Conservation (phyloP, 2,797 vertebrate species). For the Paguma larvata region DNA sequence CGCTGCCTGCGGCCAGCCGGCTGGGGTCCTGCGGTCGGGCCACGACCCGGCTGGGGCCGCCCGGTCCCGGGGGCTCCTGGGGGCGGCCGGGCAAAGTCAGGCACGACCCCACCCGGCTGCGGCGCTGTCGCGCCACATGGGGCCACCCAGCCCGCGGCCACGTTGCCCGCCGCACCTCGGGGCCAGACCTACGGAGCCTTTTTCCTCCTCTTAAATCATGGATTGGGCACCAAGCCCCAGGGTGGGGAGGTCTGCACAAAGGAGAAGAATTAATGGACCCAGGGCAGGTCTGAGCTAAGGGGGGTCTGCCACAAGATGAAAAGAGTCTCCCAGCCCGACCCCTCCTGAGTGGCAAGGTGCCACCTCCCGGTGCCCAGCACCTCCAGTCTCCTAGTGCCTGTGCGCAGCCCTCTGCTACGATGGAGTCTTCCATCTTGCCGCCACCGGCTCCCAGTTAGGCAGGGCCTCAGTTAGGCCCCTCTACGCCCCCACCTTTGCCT, state of each 20-base stretch:
- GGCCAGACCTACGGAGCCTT: slow-evolving; percentile 55
- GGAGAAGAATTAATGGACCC: slow-evolving; percentile 64
- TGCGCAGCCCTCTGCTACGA: slow-evolving; percentile 24
- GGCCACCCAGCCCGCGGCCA: slow-evolving; percentile 78
- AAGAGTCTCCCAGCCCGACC: background rate
- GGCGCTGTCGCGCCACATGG: slow-evolving; percentile 34
- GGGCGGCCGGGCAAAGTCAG: background rate
- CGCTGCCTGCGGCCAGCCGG: slow-evolving; percentile 57
- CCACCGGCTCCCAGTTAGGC: background rate
- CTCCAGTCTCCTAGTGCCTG: slow-evolving; percentile 52
- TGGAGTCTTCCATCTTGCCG: slow-evolving; percentile 52
- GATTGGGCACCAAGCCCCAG: slow-evolving; percentile 66
- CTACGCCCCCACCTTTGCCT: background rate
- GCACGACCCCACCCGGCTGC: slow-evolving; percentile 61
- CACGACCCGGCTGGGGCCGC: slow-evolving; percentile 66
- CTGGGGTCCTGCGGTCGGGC: slow-evolving; percentile 72
- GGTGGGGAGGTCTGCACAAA: slow-evolving; percentile 66
- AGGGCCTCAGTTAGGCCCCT: background rate
- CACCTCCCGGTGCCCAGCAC: background rate
- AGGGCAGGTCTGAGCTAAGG: slow-evolving; percentile 17
- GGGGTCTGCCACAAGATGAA: background rate
- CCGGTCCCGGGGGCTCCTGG: slow-evolving; percentile 44
- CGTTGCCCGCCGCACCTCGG: slow-evolving; percentile 78
- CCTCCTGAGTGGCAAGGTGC: slow-evolving; percentile 40
- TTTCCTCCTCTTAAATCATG: slow-evolving; percentile 65